Conservation (phyloP, 2,797 vertebrate genomes). For the Amblyraja radiata region DNA sequence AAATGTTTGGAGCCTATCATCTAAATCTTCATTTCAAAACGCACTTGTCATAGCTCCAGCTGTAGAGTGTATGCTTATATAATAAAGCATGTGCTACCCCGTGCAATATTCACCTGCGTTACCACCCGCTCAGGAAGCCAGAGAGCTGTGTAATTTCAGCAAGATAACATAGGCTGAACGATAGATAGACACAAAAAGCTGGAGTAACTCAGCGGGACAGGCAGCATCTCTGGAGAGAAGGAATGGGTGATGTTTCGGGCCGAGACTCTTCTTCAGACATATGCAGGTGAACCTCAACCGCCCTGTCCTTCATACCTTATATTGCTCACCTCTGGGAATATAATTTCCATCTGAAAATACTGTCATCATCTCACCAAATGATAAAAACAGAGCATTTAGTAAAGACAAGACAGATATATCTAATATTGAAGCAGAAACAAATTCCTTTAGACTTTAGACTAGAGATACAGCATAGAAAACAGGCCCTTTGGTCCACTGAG, state of each 20-base stretch:
- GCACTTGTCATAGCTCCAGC: slow-evolving; percentile 14
- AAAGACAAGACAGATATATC: background rate
- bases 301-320: background rate
- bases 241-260: too few species aligned
- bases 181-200: too few species aligned
- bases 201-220: too few species aligned
- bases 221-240: too few species aligned
- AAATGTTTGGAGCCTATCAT: background rate
- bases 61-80: slow-evolving; percentile 44
- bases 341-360: background rate
- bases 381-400: background rate
- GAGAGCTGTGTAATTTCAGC: slow-evolving; percentile 62
- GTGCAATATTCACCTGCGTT: slow-evolving; percentile 71
- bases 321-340: background rate
- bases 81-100: slow-evolving; percentile 51
- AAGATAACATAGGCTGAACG: slow-evolving; percentile 40
- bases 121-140: slow-evolving; percentile 66
- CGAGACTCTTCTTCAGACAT: too few species aligned
- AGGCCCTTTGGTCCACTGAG: too few species aligned
- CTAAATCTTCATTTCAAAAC: slow-evolving; percentile 8
- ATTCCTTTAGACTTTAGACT: background rate
- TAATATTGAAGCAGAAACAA: background rate
- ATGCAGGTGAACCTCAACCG: background rate
- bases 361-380: background rate
- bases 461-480: too few species aligned